Base-by-base conservation (phyloP, 2,113 vertebrate species). In the Oreochromis spilurus region DNA sequence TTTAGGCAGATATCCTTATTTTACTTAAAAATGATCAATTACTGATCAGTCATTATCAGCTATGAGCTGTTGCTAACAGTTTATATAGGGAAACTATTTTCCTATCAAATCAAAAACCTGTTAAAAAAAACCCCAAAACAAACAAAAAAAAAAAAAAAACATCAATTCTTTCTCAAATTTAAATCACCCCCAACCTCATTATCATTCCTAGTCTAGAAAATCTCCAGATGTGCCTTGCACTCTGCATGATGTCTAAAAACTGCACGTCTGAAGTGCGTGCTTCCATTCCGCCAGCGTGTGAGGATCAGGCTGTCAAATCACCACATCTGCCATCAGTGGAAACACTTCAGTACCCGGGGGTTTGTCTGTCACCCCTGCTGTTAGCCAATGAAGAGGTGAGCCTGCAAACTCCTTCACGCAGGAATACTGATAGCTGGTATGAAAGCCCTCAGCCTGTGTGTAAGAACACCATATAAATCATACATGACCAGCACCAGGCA, bases 321-420 rank as follows among this genome's bases (percentile, higher is more conserved):
- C 82, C 92, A 91, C 91, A 93, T 95, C 92, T 91, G 91, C 91
- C 88, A 87, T 81, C 86, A 60, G 58, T 65, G 4, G 87, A 81
- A 91, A 87, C 75, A 43, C 54, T 89, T 43, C 77, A 19, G 70
- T 72, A 91, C 92, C 88, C 77, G 36, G 83, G 89, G 90, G 83
- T 85, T 88, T 86, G 91, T 93, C 93, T 95, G 90, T 91, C 92
- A 91, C 89, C 89, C 88, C 88, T 7, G 24, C 89, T 88, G 89
- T 87, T 79, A 89, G 84, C 86, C 89, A 93, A 85, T 84, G 89
- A 88, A 75, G 87, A 91, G 87, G 87, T 88, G 88, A 90, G 45
- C 75, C 84, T 75, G 82, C 84, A 87, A 86, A 87, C 89, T 91
- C 85, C 87, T 91, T 91, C 89, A 90, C 82, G 86, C 79, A 50